Base-by-base conservation (phyloP, 2,888 invertebrate species). In the Macropis europaea region DNA sequence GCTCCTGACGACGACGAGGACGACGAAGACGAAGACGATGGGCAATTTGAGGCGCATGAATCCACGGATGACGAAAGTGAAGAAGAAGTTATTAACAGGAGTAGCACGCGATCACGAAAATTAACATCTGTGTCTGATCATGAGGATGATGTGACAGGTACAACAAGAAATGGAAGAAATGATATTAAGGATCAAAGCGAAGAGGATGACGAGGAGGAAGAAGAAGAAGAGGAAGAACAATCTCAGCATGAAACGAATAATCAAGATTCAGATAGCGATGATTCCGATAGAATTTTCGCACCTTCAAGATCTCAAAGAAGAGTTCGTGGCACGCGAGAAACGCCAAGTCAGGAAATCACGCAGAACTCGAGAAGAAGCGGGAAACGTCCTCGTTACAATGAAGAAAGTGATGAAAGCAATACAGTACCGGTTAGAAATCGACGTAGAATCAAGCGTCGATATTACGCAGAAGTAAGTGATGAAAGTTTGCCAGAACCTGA, bases 391-490 rank as follows among this genome's bases (percentile, higher is more conserved):
- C 81, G 85, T 47, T 89, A 90, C 60, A 89, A 87, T 47, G 90
- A 90, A 63, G 89, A 88, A 19, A 87, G 87, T 28, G 86, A 86
- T 4, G 86, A 83, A 24, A 84, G 83, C 73, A 84, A 83, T 59
- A 82, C 76, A 13, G 68, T 54, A 57, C 90, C 85, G 70, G 82
- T 86, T 56, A 87, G 86, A 78, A 89, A 87, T 56, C 82, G 84
- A 4, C 82, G 89, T 13, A 82, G 82, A 64, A 82, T 87, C 0
- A 88, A 87, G 30, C 81, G 88, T 19, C 88, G 86, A 38, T 87
- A 89, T 73, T 90, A 90, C 50, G 89, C 88, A 1, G 90, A 90
- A 68, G 90, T 89, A 5, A 78, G 78, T n/a, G 78, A 78, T 17
- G 90, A 88, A 45, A 86, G 86, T 73, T 76, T 81, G 40, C 84